A percentile compares a stretch with the other conserved stretches of the same genome.
phyloP scores from a whole-genome alignment of 2,113 vertebrate species.

The Dasyurus viverrinus region DNA sequence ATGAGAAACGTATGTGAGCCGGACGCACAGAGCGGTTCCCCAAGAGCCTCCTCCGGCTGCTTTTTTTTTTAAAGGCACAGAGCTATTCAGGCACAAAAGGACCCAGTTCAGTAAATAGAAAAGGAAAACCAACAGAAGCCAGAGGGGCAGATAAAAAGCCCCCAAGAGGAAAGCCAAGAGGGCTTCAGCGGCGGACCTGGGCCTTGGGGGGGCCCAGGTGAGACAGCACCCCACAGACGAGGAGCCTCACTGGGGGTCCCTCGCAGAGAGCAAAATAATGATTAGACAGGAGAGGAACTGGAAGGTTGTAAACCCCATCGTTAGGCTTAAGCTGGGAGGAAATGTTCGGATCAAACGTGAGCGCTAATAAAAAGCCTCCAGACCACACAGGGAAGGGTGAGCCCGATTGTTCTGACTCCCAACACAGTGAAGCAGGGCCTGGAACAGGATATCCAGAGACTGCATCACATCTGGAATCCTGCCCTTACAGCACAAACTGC shows the following conservation, averaged over 20 bases:
- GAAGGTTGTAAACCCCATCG: conserved; percentile 59
- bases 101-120: conserved; percentile 57
- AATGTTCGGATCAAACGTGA: conserved; percentile 72
- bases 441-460: conserved; percentile 50
- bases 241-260: conserved; percentile 54
- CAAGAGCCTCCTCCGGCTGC: background rate
- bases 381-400: conserved; percentile 67
- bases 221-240: conserved; percentile 42
- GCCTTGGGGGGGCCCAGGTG: conserved; percentile 22
- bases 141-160: background rate
- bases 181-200: background rate
- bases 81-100: conserved; percentile 55
- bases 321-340: conserved; percentile 68
- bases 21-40: background rate
- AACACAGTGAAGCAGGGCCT: conserved; percentile 48
- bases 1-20: conserved; percentile 63
- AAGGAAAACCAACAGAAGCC: background rate
- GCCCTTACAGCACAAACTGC: conserved; percentile 60
- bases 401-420: conserved; percentile 55
- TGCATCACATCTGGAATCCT: conserved; percentile 74
- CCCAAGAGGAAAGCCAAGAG: background rate
- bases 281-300: conserved; percentile 72
- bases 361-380: conserved; percentile 69
- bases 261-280: conserved; percentile 70
- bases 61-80: conserved; percentile 19